Percentiles rank a stretch among this genome's conserved stretches.
These are phyloP conservation scores for Enhydra lutris DNA, from an alignment of 2,113 vertebrate species.

Conservation along the genomic window DNA sequence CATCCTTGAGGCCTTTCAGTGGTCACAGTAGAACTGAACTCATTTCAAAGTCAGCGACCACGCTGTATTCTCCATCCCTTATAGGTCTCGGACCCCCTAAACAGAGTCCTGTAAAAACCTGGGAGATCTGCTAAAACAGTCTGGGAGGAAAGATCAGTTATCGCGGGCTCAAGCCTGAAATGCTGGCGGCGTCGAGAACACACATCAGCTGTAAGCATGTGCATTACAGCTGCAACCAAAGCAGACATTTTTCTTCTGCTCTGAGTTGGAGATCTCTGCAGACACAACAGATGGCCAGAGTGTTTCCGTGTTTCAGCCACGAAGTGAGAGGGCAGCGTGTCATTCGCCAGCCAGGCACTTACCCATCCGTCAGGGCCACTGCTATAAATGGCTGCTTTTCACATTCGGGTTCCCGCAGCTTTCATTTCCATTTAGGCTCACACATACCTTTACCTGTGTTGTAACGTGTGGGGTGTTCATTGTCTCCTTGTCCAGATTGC, in stretches of 20 bases:
- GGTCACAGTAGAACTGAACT: conserved; percentile 73
- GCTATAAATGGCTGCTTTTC: conserved; percentile 25
- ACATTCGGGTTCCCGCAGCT: conserved; percentile 47
- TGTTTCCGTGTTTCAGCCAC: conserved; percentile 62
- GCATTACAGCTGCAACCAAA: conserved; percentile 57
- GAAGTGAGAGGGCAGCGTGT: conserved; percentile 65
- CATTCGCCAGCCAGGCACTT: conserved; percentile 13
- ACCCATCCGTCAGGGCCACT: not conserved
- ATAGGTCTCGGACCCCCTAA: not conserved
- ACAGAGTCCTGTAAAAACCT: conserved; percentile 70
- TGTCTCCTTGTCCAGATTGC: conserved; percentile 43
- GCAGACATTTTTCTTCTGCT: not conserved
- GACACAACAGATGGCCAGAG: conserved; percentile 66
- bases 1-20: conserved; percentile 71
- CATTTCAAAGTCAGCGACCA: conserved; percentile 72
- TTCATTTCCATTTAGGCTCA: conserved; percentile 55
- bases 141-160: conserved; percentile 56
- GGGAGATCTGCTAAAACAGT: conserved; percentile 45
- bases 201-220: conserved; percentile 49
- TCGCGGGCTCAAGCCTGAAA: not conserved
- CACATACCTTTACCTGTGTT: conserved; percentile 38
- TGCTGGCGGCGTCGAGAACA: conserved; percentile 63
- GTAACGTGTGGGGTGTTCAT: not conserved
- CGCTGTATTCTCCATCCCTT: conserved; percentile 39
- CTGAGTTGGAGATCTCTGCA: conserved; percentile 34